phyloP scores from a whole-genome alignment of 2,888 invertebrate species.

The Cheiracanthium punctorium region DNA sequence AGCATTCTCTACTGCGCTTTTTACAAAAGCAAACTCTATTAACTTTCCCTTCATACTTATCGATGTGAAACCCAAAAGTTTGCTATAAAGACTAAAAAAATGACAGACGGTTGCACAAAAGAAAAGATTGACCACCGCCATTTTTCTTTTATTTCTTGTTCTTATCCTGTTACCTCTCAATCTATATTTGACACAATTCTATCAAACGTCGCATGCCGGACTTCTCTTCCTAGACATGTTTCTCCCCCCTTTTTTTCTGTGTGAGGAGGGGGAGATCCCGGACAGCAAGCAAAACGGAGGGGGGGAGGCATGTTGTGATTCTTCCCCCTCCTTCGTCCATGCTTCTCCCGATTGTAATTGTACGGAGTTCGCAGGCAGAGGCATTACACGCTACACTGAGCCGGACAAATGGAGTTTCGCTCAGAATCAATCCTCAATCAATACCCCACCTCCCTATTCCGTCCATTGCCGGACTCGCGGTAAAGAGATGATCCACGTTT shows the following conservation, averaged over 20 bases:
- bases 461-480: neutral
- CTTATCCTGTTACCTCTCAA: constrained; percentile 31
- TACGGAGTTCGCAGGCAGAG: constrained; percentile 55
- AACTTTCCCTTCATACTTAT: neutral
- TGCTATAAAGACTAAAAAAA: neutral
- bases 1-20: no score
- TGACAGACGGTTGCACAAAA: neutral
- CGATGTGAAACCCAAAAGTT: neutral
- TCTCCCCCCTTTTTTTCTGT: neutral
- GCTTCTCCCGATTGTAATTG: constrained; percentile 62
- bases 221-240: constrained; percentile 20
- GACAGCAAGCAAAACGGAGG: constrained; percentile 14
- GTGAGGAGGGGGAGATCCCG: neutral
- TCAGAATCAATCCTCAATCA: constrained; percentile 69
- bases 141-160: constrained; percentile 4
- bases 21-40: no score
- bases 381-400: constrained; percentile 68
- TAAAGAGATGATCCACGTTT: constrained; percentile 39
- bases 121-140: neutral
- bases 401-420: constrained; percentile 70
- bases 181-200: constrained; percentile 49
- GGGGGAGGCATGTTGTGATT: neutral
- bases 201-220: constrained; percentile 43
- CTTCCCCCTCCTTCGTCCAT: constrained; percentile 14
- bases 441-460: constrained; percentile 37